Conservation (phyloP, 2,888 invertebrate species). For the Scaptomyza cyrtandrae region DNA sequence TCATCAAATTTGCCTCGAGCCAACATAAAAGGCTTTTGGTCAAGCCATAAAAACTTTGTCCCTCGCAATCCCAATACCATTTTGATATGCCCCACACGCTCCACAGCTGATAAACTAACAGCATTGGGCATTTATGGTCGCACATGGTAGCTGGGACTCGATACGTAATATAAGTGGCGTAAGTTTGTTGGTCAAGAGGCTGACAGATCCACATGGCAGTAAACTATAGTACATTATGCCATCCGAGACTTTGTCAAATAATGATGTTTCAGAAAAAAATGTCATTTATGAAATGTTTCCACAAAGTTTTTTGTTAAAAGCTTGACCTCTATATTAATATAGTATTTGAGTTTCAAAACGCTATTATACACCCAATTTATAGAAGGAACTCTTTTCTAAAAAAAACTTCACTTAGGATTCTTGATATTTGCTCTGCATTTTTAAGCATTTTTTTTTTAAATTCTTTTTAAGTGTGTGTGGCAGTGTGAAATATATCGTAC, state of each 20-base stretch:
- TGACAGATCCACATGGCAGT: constrained; percentile 21
- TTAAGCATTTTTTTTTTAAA: neutral
- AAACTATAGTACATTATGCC: constrained; percentile 43
- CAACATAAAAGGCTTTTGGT: constrained; percentile 71
- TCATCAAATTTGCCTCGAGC: constrained; percentile 71
- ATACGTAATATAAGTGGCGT: constrained; percentile 71
- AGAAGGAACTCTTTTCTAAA: neutral
- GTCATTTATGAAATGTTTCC: neutral
- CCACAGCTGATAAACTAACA: constrained; percentile 45
- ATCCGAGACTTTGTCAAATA: constrained; percentile 27
- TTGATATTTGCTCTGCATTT: neutral
- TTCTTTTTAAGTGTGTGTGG: neutral
- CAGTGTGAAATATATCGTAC: neutral
- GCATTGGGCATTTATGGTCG: constrained; percentile 62
- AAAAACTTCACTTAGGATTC: neutral
- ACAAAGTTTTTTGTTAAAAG: neutral
- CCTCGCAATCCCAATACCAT: constrained; percentile 48
- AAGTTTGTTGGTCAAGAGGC: constrained; percentile 73
- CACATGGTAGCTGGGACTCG: constrained; percentile 54
- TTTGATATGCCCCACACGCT: constrained; percentile 54
- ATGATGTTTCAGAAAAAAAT: neutral
- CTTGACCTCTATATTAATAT: neutral
- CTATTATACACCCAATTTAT: no score
- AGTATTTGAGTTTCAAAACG: neutral
- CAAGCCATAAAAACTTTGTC: constrained; percentile 68